Percentiles rank a stretch among this genome's conserved stretches.
Evolutionary conservation across 1,140 invertebrate species (phyloP).

Genomic region (Penaeus vannamei): DNA sequence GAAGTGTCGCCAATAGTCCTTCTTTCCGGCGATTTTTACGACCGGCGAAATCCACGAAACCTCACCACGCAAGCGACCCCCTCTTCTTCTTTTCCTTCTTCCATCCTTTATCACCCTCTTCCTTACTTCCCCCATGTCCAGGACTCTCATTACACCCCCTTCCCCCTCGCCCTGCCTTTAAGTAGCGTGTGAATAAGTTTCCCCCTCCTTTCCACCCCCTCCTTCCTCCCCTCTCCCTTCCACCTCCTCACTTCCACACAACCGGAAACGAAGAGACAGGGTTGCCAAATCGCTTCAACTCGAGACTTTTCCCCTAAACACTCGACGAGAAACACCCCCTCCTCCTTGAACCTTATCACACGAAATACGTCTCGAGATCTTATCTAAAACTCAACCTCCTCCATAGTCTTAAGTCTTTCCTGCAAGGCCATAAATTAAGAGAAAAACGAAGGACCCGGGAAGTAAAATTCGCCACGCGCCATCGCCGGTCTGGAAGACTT

Average conservation of each 20-base stretch:
- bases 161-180: constrained; percentile 21
- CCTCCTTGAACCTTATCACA: not conserved
- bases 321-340: too few relatives aligned
- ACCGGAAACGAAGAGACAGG: constrained; percentile 51
- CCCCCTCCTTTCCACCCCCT: constrained; percentile 6
- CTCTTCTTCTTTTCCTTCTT: not conserved
- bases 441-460: not conserved
- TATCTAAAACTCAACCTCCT: not conserved
- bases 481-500: constrained; percentile 58
- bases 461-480: constrained; percentile 51
- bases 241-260: constrained; percentile 29
- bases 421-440: not conserved
- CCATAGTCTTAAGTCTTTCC: too few relatives aligned
- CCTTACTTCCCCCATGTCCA: not conserved
- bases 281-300: constrained; percentile 27
- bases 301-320: not conserved
- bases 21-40: not conserved
- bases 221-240: not conserved
- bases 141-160: not conserved
- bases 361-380: not conserved
- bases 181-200: constrained; percentile 37
- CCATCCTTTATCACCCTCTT: not conserved
- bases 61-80: constrained; percentile 5
- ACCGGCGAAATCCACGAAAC: not conserved
- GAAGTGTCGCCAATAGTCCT: not conserved